phyloP scores from a whole-genome alignment of 2,797 vertebrate species.

The Pipistrellus nathusii region DNA sequence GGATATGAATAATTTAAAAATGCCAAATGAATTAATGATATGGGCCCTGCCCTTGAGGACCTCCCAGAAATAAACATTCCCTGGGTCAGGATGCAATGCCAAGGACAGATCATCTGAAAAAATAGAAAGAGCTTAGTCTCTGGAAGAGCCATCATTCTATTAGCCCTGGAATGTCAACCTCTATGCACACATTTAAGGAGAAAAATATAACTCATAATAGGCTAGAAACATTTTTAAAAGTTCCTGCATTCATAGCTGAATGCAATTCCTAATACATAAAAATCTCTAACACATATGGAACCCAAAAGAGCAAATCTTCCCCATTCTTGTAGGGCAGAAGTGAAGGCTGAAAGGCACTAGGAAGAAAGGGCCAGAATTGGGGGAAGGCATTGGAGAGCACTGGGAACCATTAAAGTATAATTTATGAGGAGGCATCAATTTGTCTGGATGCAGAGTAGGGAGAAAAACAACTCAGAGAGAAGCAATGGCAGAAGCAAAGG shows the following conservation, averaged over 20 bases:
- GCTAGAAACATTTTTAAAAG: neutral
- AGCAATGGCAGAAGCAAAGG: neutral
- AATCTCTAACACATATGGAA: neutral
- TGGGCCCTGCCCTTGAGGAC: neutral
- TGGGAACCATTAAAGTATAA: neutral
- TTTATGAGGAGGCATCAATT: neutral
- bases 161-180: neutral
- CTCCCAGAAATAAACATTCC: neutral
- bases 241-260: neutral
- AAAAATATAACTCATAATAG: conserved; percentile 15
- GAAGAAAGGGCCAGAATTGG: neutral
- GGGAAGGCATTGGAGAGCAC: neutral
- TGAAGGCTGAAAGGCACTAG: neutral
- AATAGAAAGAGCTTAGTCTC: neutral
- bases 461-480: neutral
- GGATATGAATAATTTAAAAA: conserved; percentile 1
- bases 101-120: neutral
- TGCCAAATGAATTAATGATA: neutral
- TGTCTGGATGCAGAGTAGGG: neutral
- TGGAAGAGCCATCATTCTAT: neutral
- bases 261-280: neutral
- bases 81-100: neutral
- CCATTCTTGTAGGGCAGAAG: neutral
- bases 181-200: neutral
- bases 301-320: neutral